A percentile compares a stretch with the other conserved stretches of the same genome.
Evolutionary conservation across 2,113 vertebrate species (phyloP).

Genomic region (Embiotoca jacksoni): DNA sequence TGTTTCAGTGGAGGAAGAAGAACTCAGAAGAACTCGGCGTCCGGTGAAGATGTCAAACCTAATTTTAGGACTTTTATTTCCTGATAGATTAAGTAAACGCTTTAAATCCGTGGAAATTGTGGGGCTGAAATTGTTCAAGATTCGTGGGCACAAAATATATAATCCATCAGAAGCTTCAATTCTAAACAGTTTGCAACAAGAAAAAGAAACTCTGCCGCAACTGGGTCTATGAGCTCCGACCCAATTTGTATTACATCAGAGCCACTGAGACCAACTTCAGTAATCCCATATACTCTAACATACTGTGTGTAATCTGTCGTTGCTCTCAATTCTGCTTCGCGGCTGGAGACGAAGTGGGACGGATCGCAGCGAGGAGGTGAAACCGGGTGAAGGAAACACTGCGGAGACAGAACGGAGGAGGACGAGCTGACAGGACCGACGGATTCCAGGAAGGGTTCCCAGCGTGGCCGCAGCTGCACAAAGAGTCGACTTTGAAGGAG

Average conservation of each 20-base stretch:
- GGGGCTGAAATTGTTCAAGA: neutral
- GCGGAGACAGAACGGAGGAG: too few relatives aligned
- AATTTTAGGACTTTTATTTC: neutral
- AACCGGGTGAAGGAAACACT: too few relatives aligned
- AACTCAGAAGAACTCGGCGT: neutral
- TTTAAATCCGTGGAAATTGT: neutral
- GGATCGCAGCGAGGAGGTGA: too few relatives aligned
- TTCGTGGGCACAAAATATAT: neutral
- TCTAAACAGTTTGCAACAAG: conserved; percentile 4
- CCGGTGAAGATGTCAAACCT: neutral
- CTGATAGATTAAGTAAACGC: neutral
- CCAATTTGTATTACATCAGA: conserved; percentile 53
- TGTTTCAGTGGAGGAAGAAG: too few relatives aligned
- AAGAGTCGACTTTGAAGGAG: too few relatives aligned
- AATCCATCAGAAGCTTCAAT: conserved; percentile 8
- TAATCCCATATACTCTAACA: conserved; percentile 50
- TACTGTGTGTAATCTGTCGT: conserved; percentile 45
- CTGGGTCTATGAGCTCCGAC: conserved; percentile 44
- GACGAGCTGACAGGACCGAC: too few relatives aligned
- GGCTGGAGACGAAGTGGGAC: too few relatives aligned
- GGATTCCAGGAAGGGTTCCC: too few relatives aligned
- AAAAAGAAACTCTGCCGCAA: neutral
- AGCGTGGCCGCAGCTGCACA: too few relatives aligned
- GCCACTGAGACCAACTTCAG: conserved; percentile 31
- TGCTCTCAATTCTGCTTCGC: conserved; percentile 40